These are phyloP conservation scores for Sclerurus mexicanus DNA, from an alignment of 2,113 vertebrate species.

Conservation along the genomic window DNA sequence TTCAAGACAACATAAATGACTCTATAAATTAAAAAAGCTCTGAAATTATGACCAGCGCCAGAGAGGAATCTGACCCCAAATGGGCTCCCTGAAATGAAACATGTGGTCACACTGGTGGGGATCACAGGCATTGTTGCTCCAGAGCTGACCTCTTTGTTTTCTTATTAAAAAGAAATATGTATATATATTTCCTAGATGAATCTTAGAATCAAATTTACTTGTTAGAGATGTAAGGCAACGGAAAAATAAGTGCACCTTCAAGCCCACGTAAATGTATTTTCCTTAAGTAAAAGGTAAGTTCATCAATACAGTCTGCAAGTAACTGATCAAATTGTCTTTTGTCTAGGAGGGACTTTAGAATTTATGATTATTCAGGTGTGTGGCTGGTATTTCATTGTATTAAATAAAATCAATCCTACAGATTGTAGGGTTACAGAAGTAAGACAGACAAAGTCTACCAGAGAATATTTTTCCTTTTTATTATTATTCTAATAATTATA, in stretches of 20 bases:
- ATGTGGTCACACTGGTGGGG: not conserved
- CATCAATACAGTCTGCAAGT: not conserved
- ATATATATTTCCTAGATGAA: not conserved
- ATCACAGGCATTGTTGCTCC: not conserved
- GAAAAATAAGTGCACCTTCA: not conserved
- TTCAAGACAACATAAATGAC: conserved; percentile 3
- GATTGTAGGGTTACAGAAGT: not conserved
- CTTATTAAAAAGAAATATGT: not conserved
- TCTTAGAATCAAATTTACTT: not conserved
- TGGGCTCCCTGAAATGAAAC: not conserved
- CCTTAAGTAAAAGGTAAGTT: not conserved
- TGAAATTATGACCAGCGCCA: conserved; percentile 1
- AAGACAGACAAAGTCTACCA: not conserved
- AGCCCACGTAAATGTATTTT: not conserved
- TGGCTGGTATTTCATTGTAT: not conserved
- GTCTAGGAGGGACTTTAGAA: not conserved
- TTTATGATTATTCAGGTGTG: not conserved
- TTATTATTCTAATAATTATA: not conserved
- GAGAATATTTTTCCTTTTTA: not conserved
- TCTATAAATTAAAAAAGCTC: conserved; percentile 4
- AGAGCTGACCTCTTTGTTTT: not conserved
- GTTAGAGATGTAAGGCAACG: not conserved
- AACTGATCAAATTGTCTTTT: not conserved
- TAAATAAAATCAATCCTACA: not conserved
- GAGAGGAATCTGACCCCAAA: conserved; percentile 27